Evolutionary conservation across 2,888 invertebrate species (phyloP), one percentile per base, ranked within the genome.

Genomic region (Drosophila gaucha): DNA sequence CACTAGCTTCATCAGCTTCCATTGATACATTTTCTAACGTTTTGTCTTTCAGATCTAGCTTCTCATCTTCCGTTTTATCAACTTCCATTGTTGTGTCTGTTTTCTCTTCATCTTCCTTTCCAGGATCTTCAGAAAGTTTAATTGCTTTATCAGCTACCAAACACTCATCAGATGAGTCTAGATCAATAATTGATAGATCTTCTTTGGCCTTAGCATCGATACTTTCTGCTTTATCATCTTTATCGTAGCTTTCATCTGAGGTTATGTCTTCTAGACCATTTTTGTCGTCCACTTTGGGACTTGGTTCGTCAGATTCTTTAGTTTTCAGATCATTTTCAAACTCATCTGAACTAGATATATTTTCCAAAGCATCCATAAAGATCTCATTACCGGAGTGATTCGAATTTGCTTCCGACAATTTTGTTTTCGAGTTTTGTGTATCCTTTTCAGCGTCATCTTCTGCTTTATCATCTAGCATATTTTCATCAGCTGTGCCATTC

Each of bases 291-390:
- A 56, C 18, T 10, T 57, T 36, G 0, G 12, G 1, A 36, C 9
- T 22, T 9, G 20, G 8, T 28, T 35, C 6, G 1, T 41, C 6
- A 5, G n/a, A 5, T 6, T 52, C 30, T 28, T 33, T 50, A 20
- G 5, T 4, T 31, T 35, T 31, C 8, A 35, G 6, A 2, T 16
- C 24, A 30, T 20, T 26, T 24, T 72, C 86, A 16, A 86, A 74
- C 10, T 80, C 85, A 46, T 84, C 80, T 0, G 78, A 33, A 18
- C 85, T 86, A 1, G 87, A 80, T 31, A 82, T 80, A n/a, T 3
- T 71, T 14, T 82, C 80, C 49, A 82, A 43, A 3, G 87, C 80
- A 62, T 82, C 80, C 66, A 76, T n/a, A 39, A 80, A 80, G 2
- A 64, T 47, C 6, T 86, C 80, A 43, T 86, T 80, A n/a, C n/a